Percentiles rank a stretch among this genome's conserved stretches.
Conservation (phyloP, 2,888 invertebrate species). For the Apoderus coryli region DNA sequence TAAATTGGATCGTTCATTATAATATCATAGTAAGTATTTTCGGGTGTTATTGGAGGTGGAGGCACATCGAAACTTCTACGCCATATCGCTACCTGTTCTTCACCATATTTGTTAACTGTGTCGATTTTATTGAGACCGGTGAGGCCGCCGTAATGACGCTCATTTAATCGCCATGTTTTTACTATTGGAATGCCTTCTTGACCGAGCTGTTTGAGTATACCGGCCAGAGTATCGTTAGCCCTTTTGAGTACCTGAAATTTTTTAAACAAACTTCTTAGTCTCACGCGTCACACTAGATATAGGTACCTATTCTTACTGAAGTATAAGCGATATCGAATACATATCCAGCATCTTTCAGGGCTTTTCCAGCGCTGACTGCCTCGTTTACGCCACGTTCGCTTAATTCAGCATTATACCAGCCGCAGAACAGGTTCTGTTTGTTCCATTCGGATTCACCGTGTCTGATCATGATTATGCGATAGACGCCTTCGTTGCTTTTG, state of each 20-base stretch:
- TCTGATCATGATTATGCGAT: constrained; percentile 35
- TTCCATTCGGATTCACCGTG: constrained; percentile 50
- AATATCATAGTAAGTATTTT: constrained; percentile 57
- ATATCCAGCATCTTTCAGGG: constrained; percentile 51
- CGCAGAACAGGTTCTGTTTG: constrained; percentile 42
- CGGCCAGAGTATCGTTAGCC: constrained; percentile 57
- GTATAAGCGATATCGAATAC: constrained; percentile 70
- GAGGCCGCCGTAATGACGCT: constrained; percentile 76
- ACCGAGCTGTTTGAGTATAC: constrained; percentile 50
- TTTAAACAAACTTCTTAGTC: too few relatives aligned
- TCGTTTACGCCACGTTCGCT: constrained; percentile 51
- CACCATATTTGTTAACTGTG: constrained; percentile 74
- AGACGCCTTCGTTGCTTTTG: too few relatives aligned
- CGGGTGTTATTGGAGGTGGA: constrained; percentile 66
- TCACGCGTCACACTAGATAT: too few relatives aligned
- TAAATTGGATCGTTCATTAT: constrained; percentile 68
- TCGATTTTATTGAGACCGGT: constrained; percentile 68
- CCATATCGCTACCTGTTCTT: constrained; percentile 66
- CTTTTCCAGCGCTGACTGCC: constrained; percentile 56
- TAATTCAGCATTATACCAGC: constrained; percentile 43
- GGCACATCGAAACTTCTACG: constrained; percentile 69
- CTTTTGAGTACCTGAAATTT: constrained; percentile 62
- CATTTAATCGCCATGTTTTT: constrained; percentile 73
- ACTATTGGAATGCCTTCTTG: constrained; percentile 51
- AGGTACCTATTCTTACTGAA: too few relatives aligned